Conservation (phyloP, 64 coral and sea anemone species). For the Acropora yongei region DNA sequence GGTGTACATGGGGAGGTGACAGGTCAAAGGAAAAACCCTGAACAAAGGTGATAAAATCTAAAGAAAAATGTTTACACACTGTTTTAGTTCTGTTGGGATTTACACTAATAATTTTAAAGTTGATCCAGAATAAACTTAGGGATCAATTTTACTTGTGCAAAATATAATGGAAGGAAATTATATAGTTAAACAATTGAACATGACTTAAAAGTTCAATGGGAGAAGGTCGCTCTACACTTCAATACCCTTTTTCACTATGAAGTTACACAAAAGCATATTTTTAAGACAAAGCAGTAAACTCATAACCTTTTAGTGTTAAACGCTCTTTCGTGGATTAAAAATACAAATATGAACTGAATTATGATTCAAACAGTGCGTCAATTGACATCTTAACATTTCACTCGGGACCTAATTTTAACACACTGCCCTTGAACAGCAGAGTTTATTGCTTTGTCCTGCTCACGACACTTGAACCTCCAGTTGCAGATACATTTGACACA, state of each 20-base stretch:
- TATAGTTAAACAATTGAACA: slow-evolving; percentile 18
- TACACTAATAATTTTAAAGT: slow-evolving; percentile 39
- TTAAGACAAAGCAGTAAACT: slow-evolving; percentile 30
- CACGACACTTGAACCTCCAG: slow-evolving; percentile 42
- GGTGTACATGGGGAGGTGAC: slow-evolving; percentile 15
- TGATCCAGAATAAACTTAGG: slow-evolving; percentile 31
- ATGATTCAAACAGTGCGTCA: slow-evolving; percentile 32
- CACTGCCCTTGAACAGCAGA: slow-evolving; percentile 36
- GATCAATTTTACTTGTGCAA: slow-evolving; percentile 19
- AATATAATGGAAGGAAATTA: slow-evolving; percentile 33
- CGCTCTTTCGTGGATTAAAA: slow-evolving; percentile 22
- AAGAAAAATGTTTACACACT: slow-evolving; percentile 35
- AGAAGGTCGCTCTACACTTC: slow-evolving; percentile 29
- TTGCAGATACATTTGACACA: slow-evolving; percentile 36
- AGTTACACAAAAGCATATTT: slow-evolving; percentile 41
- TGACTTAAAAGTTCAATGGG: slow-evolving; percentile 31
- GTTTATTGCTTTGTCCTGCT: slow-evolving; percentile 57
- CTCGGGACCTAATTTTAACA: slow-evolving; percentile 51
- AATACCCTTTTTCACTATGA: slow-evolving; percentile 16
- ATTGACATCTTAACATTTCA: slow-evolving; percentile 48
- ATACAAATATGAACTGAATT: slow-evolving; percentile 25
- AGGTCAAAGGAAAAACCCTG: slow-evolving; percentile 8
- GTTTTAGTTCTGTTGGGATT: slow-evolving; percentile 37
- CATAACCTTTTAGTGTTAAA: slow-evolving; percentile 33
- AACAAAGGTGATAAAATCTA: slow-evolving; percentile 28